Conservation (phyloP, 2,113 vertebrate species). For the Nibea albiflora region DNA sequence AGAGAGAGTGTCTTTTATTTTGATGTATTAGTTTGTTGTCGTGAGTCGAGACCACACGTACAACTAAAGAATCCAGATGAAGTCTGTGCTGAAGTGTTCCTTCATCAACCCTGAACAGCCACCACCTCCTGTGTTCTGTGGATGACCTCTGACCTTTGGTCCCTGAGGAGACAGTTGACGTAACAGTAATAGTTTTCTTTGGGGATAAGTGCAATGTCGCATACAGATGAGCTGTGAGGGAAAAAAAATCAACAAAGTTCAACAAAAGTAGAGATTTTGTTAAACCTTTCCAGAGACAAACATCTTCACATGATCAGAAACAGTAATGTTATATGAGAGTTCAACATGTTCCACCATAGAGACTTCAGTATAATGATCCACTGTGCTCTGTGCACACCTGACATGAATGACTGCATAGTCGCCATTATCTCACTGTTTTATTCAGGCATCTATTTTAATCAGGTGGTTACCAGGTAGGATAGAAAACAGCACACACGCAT, state of each 20-base stretch:
- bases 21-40: neutral
- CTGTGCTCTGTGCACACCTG: neutral
- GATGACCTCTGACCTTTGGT: conserved; percentile 4
- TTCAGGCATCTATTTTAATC: conserved; percentile 3
- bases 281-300: neutral
- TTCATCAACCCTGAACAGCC: neutral
- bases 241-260: neutral
- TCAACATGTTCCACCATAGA: neutral
- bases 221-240: neutral
- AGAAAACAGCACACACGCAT: neutral
- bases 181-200: neutral
- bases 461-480: conserved; percentile 4
- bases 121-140: neutral
- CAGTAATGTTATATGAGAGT: neutral
- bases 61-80: neutral
- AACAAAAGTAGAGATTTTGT: neutral
- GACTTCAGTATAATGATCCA: neutral
- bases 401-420: neutral
- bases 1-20: neutral
- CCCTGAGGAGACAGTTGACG: neutral
- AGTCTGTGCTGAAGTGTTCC: neutral
- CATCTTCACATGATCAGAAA: neutral
- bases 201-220: neutral
- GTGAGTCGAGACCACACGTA: neutral
- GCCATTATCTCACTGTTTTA: neutral